phyloP scores from a whole-genome alignment of 2,888 invertebrate species.

The Meteorus colon region DNA sequence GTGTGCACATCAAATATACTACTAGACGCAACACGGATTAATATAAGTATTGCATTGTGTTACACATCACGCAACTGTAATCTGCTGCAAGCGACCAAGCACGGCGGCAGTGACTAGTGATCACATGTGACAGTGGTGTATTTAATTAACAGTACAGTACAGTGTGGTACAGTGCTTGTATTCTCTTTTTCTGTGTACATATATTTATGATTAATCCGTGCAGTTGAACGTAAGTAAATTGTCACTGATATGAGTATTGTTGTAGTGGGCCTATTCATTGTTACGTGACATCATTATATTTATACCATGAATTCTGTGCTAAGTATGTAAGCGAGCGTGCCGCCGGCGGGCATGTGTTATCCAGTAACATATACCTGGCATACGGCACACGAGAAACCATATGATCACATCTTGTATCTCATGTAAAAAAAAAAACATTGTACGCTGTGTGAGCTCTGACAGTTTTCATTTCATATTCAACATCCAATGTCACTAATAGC shows the following conservation, averaged over 20 bases:
- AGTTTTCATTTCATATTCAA: no score
- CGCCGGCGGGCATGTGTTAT: not conserved
- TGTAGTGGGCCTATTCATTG: not conserved
- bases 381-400: not conserved
- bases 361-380: not conserved
- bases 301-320: conserved; percentile 23
- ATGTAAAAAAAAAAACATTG: conserved; percentile 7
- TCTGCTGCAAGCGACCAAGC: no score
- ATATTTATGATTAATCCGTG: not conserved
- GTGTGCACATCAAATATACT: no score
- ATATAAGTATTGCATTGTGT: no score
- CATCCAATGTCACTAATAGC: no score
- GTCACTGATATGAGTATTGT: not conserved
- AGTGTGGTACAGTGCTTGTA: not conserved
- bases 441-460: not conserved
- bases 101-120: not conserved
- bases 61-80: not conserved
- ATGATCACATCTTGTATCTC: not conserved
- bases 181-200: not conserved
- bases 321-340: conserved; percentile 34
- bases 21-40: no score
- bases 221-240: conserved; percentile 3
- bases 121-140: conserved; percentile 28
- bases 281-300: conserved; percentile 29
- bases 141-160: conserved; percentile 1